Base-by-base conservation (phyloP, 2,113 vertebrate species). In the Myotis yumanensis region DNA sequence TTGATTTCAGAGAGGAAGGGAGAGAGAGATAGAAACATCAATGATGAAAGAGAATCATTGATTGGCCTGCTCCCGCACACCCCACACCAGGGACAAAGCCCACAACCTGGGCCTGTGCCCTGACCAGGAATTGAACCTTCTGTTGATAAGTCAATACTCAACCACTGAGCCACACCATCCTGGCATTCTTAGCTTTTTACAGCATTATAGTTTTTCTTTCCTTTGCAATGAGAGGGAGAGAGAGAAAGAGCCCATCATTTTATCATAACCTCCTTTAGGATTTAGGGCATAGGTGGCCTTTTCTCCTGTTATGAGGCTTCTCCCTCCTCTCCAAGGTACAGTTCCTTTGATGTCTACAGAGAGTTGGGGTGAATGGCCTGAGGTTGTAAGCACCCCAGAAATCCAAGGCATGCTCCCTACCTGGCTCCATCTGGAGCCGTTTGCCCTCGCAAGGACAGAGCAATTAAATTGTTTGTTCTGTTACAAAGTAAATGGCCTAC, bases 401-500 rank as follows among this genome's bases (percentile, higher is more conserved):
- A 83, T 59, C 77, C 9, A 20, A 22, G 69, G 25, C 69, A 43
- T 64, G 7, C 80, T 83, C 0, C n/a, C 77, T 15, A 52, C 73
- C 68, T 90, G 59, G 7, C 43, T 76, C 6, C 2, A n/a, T 95
- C 76, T 2, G 71, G 64, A 87, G 82, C 94, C n/a, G 11, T 90
- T 87, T 48, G 54, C 77, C 86, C 52, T 73, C 79, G 81, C 85
- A 1, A 0, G 3, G 6, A 28, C 51, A 92, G 84, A 82, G 69
- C 82, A 66, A 11, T 94, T 94, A 90, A 23, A 32, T 30, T 80
- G 62, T 95, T 96, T 96, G 96, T 95, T 96, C 68, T 81, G 48
- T 46, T 89, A 3, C 92, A 95, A 40, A 96, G 94, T 68, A 89
- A 96, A 90, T 89, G 28, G 59, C 90, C 96, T 88, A 20, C 88